phyloP scores from a whole-genome alignment of 2,113 vertebrate species.

The Laterallus jamaicensis region DNA sequence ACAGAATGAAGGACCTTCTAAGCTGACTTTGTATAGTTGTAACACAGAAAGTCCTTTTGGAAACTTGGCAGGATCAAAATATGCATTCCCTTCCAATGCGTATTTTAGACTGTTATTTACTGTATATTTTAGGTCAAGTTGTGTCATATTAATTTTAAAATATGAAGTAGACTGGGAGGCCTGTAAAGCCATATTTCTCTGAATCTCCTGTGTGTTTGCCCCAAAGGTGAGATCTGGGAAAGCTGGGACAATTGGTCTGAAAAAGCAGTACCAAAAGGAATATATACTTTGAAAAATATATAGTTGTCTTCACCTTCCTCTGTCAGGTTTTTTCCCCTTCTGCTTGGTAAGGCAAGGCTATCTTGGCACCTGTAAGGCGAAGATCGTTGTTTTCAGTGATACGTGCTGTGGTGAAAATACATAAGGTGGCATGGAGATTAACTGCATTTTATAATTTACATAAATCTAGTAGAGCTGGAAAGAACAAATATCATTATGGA shows the following conservation, averaged over 20 bases:
- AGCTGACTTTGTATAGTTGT: background rate
- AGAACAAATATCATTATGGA: background rate
- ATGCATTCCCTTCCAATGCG: background rate
- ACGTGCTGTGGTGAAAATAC: background rate
- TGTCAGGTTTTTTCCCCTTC: background rate
- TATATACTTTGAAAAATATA: background rate
- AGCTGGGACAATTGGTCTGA: background rate
- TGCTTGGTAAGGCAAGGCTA: background rate
- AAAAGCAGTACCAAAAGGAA: background rate
- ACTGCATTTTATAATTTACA: background rate
- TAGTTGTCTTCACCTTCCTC: background rate
- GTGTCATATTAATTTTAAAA: background rate
- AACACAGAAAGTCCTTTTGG: background rate
- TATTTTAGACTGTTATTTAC: background rate
- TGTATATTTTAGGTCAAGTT: background rate
- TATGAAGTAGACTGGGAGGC: background rate
- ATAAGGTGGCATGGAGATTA: background rate
- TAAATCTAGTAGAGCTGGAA: background rate
- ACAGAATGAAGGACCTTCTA: background rate
- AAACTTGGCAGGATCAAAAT: background rate
- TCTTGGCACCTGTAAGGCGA: background rate
- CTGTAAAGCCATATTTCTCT: background rate
- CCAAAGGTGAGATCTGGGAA: background rate
- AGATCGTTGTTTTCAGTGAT: background rate
- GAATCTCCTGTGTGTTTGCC: background rate